Evolutionary conservation across 2,888 invertebrate genomes (phyloP), one percentile per base, ranked within the genome.

Genomic region (Lampropteryx suffumata): DNA sequence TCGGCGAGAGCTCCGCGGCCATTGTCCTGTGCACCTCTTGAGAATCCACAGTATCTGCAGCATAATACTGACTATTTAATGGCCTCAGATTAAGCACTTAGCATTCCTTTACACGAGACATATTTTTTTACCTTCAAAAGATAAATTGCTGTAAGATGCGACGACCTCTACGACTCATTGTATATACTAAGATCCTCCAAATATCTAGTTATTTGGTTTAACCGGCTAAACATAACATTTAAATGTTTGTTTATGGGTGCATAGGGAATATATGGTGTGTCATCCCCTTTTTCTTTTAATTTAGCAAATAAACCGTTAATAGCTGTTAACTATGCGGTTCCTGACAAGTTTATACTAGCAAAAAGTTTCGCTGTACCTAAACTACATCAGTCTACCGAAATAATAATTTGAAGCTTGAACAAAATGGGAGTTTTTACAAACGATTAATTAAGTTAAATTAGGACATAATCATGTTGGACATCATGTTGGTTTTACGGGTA

Each of bases 21-120:
- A 80, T 88, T 86, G 84, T 87, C 73, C 71, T 62, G 64, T 63
- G 76, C 84, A 79, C 80, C 80, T 82, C 75, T 73, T 67, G 64
- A 74, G 69, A 62, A 67, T 68, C 69, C 67, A 74, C 68, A 62
- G 70, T 55, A 65, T 61, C 17, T 17, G 57, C 66, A 59, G 17
- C 64, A 64, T 60, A 43, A 49, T 54, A 39, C 49, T 39, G 42
- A 46, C 63, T 61, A 65, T 66, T 67, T 65, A 77, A 75, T 69
- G 66, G 64, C 68, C 71, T 65, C 52, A 69, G 71, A 79, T 79
- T 75, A 77, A 69, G 61, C 62, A 62, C 71, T 75, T 75, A 73
- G 69, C 67, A 75, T 76, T 67, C 67, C 62, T 44, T 36, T 36
- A 42, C 21, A 41, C 35, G 36, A 30, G 13, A 34, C 14, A 40